These are phyloP conservation scores for Cebus imitator DNA, from an alignment of 2,113 vertebrate genomes.

Conservation along the genomic window DNA sequence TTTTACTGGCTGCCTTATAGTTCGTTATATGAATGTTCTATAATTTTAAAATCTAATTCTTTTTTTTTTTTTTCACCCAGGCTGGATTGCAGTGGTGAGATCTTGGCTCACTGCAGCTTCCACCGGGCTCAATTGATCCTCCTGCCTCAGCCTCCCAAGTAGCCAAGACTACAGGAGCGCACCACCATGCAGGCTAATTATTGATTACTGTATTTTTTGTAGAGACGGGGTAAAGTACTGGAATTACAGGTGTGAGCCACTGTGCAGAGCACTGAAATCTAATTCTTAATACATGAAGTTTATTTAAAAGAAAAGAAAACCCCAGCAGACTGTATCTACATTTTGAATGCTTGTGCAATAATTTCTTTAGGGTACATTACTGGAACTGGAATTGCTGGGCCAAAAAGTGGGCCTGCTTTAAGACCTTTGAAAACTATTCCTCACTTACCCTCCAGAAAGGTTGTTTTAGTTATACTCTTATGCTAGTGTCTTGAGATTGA, in stretches of 20 bases:
- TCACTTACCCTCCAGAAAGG: neutral
- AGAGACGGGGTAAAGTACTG: no score
- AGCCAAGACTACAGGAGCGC: no score
- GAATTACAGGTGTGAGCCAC: no score
- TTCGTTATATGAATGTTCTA: neutral
- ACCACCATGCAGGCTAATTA: no score
- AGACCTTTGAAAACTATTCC: neutral
- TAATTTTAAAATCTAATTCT: neutral
- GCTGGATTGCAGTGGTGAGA: no score
- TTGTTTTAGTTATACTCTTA: neutral
- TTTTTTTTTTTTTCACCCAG: no score
- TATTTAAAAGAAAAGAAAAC: neutral
- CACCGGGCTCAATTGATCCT: no score
- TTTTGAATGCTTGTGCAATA: neutral
- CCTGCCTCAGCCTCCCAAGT: no score
- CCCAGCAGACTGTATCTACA: neutral
- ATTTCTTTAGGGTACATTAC: neutral
- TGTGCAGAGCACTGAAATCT: neutral
- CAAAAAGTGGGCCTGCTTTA: neutral
- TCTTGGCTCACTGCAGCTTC: no score
- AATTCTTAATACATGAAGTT: neutral
- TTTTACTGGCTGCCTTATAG: constrained; percentile 2
- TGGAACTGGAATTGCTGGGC: neutral
- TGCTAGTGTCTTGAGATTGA: neutral
- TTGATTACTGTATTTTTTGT: no score